Conservation (phyloP, 2,888 invertebrate genomes). For the Crossocerus cetratus region DNA sequence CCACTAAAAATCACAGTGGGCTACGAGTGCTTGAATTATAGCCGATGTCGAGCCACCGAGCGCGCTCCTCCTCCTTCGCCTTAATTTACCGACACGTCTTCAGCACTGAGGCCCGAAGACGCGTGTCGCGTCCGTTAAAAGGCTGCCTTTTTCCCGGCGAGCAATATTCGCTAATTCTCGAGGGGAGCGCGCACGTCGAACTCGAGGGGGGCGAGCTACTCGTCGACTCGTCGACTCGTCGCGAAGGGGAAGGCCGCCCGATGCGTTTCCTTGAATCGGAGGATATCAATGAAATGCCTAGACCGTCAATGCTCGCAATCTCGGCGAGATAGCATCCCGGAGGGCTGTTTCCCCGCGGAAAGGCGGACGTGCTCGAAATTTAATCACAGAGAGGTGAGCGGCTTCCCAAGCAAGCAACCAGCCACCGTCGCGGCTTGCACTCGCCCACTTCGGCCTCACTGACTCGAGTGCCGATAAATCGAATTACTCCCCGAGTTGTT, state of each 20-base stretch:
- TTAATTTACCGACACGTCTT: background rate
- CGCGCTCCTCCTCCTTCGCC: constrained; percentile 19
- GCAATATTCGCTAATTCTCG: no score
- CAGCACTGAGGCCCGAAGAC: no score
- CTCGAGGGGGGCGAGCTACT: no score
- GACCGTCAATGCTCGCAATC: background rate
- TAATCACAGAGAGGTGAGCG: background rate
- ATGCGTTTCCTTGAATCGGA: background rate
- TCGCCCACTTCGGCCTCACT: background rate
- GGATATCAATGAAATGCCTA: constrained; percentile 3
- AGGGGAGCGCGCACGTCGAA: background rate
- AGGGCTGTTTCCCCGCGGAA: background rate
- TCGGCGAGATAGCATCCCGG: background rate
- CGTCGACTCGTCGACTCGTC: no score
- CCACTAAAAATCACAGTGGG: constrained; percentile 8
- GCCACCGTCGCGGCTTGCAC: background rate
- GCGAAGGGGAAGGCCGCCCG: background rate
- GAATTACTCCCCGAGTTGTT: background rate
- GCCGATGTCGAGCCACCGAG: constrained; percentile 17
- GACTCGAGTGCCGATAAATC: constrained; percentile 2
- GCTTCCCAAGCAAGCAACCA: background rate
- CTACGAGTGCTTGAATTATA: constrained; percentile 20
- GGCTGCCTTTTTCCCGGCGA: no score
- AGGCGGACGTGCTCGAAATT: constrained; percentile 3
- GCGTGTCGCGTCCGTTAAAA: no score